A percentile compares a stretch with the other conserved stretches of the same genome.
phyloP scores from a whole-genome alignment of 23 tunicate species.

The Styela clava region DNA sequence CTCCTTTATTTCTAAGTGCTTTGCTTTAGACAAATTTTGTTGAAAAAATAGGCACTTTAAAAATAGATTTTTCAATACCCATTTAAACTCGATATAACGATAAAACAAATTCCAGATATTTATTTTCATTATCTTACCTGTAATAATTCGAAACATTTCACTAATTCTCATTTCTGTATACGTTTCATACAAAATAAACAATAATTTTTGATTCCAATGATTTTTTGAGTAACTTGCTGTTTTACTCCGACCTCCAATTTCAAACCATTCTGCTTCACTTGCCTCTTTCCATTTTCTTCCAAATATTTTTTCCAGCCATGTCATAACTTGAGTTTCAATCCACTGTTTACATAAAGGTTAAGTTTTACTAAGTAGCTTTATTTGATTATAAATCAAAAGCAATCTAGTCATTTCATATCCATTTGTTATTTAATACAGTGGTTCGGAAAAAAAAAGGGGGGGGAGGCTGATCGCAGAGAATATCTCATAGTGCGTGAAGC shows the following conservation, averaged over 20 bases:
- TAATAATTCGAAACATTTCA: constrained; percentile 82
- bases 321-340: constrained; percentile 50
- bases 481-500: no score
- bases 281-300: background rate
- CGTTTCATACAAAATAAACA: constrained; percentile 49
- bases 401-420: no score
- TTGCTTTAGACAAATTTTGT: no score
- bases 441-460: no score
- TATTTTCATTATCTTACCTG: constrained; percentile 37
- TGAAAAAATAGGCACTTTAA: no score
- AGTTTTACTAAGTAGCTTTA: background rate
- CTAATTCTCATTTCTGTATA: constrained; percentile 75
- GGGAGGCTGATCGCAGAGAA: no score
- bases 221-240: background rate
- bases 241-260: background rate
- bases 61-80: no score
- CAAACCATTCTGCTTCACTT: background rate
- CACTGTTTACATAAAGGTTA: constrained; percentile 36
- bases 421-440: no score
- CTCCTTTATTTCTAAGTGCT: no score
- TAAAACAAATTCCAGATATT: background rate
- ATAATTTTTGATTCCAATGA: constrained; percentile 54
- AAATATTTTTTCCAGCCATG: constrained; percentile 54
- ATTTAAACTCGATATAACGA: no score
- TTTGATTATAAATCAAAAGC: background rate